A percentile compares a stretch with the other conserved stretches of the same genome.
These are phyloP conservation scores for Bombus cullumanus DNA, from an alignment of 1,140 invertebrate genomes.

Conservation along the genomic window DNA sequence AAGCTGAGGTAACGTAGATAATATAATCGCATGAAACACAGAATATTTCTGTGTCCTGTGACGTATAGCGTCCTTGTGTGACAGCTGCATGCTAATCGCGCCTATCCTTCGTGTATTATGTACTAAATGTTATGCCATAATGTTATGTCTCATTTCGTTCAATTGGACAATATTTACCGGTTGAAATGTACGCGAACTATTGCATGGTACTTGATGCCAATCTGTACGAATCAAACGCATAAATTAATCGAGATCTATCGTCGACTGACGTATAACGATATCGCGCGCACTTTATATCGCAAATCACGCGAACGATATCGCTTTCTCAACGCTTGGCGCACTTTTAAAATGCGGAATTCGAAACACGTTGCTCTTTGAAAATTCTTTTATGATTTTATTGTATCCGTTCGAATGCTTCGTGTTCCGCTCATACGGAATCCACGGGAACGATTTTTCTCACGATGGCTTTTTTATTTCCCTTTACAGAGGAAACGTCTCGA, in stretches of 20 bases:
- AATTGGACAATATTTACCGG: not conserved
- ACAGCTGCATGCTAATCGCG: slow-evolving; percentile 31
- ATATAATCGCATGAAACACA: slow-evolving; percentile 39
- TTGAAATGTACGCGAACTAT: not conserved
- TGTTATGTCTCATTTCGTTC: not conserved
- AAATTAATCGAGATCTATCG: not conserved
- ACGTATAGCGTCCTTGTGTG: not conserved
- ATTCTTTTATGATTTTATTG: not conserved
- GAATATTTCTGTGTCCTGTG: slow-evolving; percentile 19
- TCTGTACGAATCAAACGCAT: not conserved
- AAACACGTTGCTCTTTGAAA: not conserved
- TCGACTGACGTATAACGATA: not conserved
- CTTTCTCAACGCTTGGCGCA: slow-evolving; percentile 49
- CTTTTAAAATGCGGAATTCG: slow-evolving; percentile 44
- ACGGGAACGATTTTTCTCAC: slow-evolving; percentile 44
- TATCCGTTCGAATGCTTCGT: slow-evolving; percentile 35
- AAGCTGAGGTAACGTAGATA: slow-evolving; percentile 76
- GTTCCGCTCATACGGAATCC: slow-evolving; percentile 12
- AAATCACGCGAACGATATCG: slow-evolving; percentile 30
- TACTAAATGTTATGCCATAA: not conserved
- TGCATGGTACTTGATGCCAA: not conserved
- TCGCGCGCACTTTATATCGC: slow-evolving; percentile 2
- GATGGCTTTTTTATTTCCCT: slow-evolving; percentile 73
- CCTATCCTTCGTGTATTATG: not conserved
- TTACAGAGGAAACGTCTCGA: slow-evolving; percentile 85